Evolutionary conservation across 1,140 invertebrate genomes (phyloP), one percentile per base, ranked within the genome.

Genomic region (Drosophila santomea): DNA sequence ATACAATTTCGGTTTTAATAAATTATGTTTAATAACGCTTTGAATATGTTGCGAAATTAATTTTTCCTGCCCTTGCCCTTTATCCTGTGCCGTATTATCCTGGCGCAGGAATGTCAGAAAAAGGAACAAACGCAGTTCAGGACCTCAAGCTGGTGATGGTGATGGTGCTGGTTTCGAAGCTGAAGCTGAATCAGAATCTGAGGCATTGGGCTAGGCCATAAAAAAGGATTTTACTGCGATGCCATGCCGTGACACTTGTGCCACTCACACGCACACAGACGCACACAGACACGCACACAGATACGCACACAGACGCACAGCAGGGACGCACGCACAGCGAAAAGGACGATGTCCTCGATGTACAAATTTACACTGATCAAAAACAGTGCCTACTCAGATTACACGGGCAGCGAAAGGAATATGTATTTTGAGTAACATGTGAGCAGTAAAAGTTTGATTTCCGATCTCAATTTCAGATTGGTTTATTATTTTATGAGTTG

Each of bases 11-110:
- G 86, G 82, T 89, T 89, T 89, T 89, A 89, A 89, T 89, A 89
- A 91, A 91, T 91, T 91, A 91, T 91, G 88, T 89, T 91, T 90
- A 91, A 91, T 91, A 91, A 91, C 83, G 84, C 84, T 89, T 89
- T 85, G 80, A 90, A 90, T 90, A 90, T 80, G 88, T 76, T 84
- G 80, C 68, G 80, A 88, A 91, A 91, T 91, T 91, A 91, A 91
- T 91, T 91, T 91, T 81, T 78, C 68, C 41, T 68, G 66, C 66
- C 74, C 74, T 56, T 78, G 66, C 59, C 74, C 51, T 69, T 60
- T 55, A 28, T 50, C 51, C 44, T 63, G 58, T 61, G 44, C 48
- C 47, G 67, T 25, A 75, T 64, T 35, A 75, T 64, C 45, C 68
- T 38, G 54, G 28, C 48, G 47, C 2, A 17, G 45, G 69, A 47